A percentile compares a stretch with the other conserved stretches of the same genome.
phyloP scores from a whole-genome alignment of 1,140 invertebrate species.

The Drosophila mojavensis region DNA sequence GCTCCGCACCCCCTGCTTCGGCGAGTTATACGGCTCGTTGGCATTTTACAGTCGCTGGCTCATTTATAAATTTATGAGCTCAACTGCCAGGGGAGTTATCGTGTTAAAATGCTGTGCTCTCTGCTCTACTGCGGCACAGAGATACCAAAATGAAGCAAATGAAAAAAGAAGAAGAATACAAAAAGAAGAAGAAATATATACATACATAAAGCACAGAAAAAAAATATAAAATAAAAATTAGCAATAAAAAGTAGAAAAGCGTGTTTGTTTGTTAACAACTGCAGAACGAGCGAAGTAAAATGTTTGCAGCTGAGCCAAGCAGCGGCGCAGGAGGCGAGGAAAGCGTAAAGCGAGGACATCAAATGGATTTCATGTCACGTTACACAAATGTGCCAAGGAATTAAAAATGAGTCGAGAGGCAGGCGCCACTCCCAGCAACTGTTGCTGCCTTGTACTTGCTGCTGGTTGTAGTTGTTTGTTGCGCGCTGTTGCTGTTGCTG shows the following conservation, averaged over 20 bases:
- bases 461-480: slow-evolving; percentile 32
- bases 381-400: slow-evolving; percentile 82
- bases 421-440: slow-evolving; percentile 64
- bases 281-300: slow-evolving; percentile 48
- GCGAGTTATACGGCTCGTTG: slow-evolving; percentile 73
- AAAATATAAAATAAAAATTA: slow-evolving; percentile 76
- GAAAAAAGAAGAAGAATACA: background rate
- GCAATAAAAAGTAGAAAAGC: slow-evolving; percentile 82
- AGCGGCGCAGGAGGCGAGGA: background rate
- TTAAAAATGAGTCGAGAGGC: slow-evolving; percentile 73
- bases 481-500: no score
- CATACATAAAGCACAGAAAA: background rate
- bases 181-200: slow-evolving; percentile 26
- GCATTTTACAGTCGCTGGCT: slow-evolving; percentile 79
- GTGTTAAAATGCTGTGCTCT: slow-evolving; percentile 72
- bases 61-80: slow-evolving; percentile 82
- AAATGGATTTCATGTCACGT: slow-evolving; percentile 82
- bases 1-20: background rate
- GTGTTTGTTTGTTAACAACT: slow-evolving; percentile 81
- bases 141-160: slow-evolving; percentile 43
- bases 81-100: slow-evolving; percentile 81
- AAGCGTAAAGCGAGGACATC: slow-evolving; percentile 60
- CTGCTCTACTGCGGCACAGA: slow-evolving; percentile 40
- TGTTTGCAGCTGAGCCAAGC: background rate
- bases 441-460: slow-evolving; percentile 56